Evolutionary conservation across 2,113 vertebrate species (phyloP).

Genomic region (Ramphastos sulfuratus): DNA sequence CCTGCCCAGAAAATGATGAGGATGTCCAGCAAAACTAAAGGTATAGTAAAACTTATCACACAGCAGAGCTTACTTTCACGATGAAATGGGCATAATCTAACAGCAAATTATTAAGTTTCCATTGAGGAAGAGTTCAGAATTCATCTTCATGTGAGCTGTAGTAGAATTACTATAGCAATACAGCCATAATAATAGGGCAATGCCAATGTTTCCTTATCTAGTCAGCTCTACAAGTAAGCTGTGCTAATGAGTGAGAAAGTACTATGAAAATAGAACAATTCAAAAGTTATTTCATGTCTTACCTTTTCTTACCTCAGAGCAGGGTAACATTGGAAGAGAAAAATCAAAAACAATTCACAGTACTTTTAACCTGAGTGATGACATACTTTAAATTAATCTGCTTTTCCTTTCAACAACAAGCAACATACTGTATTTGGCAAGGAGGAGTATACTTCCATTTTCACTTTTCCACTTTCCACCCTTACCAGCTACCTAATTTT

Average conservation of each 20-base stretch:
- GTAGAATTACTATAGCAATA: background rate
- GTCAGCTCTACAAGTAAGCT: background rate
- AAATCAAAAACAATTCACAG: background rate
- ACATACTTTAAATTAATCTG: background rate
- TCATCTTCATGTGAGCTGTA: background rate
- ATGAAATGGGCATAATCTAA: background rate
- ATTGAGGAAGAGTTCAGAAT: background rate
- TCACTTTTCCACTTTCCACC: background rate
- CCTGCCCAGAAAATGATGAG: background rate
- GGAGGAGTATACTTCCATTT: background rate
- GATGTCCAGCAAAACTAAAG: background rate
- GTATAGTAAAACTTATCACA: background rate
- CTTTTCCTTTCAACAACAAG: background rate
- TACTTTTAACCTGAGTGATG: background rate
- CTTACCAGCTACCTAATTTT: background rate
- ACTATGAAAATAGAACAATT: background rate
- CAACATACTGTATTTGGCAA: background rate
- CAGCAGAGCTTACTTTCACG: background rate
- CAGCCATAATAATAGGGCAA: background rate
- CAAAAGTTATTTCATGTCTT: background rate
- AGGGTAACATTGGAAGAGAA: background rate
- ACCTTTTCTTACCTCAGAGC: background rate
- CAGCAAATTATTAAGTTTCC: background rate
- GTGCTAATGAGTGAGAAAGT: background rate
- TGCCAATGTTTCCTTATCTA: background rate